phyloP scores from a whole-genome alignment of 2,113 vertebrate genomes.

The Axis porcinus region DNA sequence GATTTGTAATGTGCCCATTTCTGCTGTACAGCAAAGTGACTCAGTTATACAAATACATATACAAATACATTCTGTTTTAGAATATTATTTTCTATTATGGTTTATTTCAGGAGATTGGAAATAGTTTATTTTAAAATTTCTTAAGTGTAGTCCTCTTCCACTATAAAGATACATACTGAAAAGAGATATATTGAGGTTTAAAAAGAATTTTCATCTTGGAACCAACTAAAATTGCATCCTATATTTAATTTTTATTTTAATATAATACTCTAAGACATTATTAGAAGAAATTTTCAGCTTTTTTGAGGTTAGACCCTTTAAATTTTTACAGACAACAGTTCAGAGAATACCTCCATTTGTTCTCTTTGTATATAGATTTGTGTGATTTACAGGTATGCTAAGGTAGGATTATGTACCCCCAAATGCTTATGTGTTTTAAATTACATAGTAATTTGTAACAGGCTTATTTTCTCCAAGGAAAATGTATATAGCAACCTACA shows the following conservation, averaged over 20 bases:
- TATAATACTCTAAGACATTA: not conserved
- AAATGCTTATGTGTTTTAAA: constrained; percentile 21
- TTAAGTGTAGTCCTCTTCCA: constrained; percentile 2
- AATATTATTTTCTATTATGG: not conserved
- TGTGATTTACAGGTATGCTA: not conserved
- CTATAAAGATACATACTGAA: not conserved
- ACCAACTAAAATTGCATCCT: not conserved
- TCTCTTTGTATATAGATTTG: not conserved
- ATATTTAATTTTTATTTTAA: constrained; percentile 37
- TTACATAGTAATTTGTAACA: constrained; percentile 26
- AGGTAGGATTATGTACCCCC: not conserved
- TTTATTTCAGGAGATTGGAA: not conserved
- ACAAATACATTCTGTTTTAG: not conserved
- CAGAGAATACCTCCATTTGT: constrained; percentile 10
- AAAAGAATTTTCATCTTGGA: constrained; percentile 39
- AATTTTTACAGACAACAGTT: not conserved
- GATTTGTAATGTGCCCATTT: not conserved
- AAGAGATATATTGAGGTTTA: constrained; percentile 18
- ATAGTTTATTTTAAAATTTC: constrained; percentile 18
- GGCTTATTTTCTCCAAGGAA: constrained; percentile 18
- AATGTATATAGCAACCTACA: not conserved
- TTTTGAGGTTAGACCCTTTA: not conserved
- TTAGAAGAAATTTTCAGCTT: not conserved
- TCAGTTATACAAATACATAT: not conserved
- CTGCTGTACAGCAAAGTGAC: not conserved